Evolutionary conservation across 2,113 vertebrate genomes (phyloP).

Genomic region (Leucoraja erinaceus): DNA sequence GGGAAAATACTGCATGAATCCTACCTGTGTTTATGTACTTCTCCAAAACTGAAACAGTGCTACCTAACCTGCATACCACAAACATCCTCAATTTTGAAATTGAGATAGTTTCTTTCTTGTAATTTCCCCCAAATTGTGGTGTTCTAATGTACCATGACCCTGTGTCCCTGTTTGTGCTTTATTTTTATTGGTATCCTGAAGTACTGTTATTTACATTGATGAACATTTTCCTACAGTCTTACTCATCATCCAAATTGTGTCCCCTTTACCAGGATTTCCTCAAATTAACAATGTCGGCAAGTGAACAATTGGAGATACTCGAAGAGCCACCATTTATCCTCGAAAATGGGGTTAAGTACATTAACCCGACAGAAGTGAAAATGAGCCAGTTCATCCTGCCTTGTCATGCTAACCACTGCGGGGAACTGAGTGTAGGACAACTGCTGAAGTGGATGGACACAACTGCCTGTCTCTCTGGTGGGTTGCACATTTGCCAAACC

Average conservation of each 20-base stretch:
- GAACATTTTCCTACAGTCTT: not conserved
- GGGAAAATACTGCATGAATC: too few species aligned
- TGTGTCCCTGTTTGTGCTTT: not conserved
- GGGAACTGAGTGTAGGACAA: conserved; percentile 80
- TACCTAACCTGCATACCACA: too few species aligned
- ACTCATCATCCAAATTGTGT: not conserved
- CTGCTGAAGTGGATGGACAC: conserved; percentile 98
- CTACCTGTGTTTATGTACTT: too few species aligned
- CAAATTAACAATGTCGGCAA: conserved; percentile 46
- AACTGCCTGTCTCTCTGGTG: conserved; percentile 86
- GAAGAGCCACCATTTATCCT: conserved; percentile 46
- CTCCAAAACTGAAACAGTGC: too few species aligned
- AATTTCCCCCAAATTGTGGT: too few species aligned
- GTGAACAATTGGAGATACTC: conserved; percentile 33
- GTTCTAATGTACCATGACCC: not conserved
- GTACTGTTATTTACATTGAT: not conserved
- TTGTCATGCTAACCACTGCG: conserved; percentile 82
- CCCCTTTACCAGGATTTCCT: not conserved
- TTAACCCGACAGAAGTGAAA: conserved; percentile 84
- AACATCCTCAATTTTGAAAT: too few species aligned
- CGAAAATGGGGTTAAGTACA: conserved; percentile 52
- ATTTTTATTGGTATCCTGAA: not conserved
- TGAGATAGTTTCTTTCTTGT: too few species aligned
- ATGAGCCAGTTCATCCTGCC: conserved; percentile 96
- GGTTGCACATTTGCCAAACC: conserved; percentile 39